Evolutionary conservation across 92 coral and sea anemone genomes (phyloP).

Genomic region (Nematostella vectensis): DNA sequence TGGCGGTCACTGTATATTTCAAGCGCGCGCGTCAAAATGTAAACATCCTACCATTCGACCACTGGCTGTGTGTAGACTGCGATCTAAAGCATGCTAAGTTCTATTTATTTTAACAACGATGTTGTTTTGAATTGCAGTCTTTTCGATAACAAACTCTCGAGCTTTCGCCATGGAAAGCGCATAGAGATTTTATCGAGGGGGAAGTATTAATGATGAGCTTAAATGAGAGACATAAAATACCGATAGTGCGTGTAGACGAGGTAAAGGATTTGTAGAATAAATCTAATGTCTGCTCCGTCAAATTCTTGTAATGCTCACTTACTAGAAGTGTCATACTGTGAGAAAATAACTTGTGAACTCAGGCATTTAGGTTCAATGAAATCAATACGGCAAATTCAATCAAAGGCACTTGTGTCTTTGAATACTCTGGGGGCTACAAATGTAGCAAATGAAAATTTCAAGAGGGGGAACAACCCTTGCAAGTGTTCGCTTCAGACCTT

Average conservation of each 20-base stretch:
- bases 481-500: not conserved
- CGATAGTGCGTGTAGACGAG: not conserved
- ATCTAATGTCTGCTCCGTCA: not conserved
- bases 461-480: not conserved
- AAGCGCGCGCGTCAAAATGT: too few species aligned
- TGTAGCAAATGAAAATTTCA: not conserved
- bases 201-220: not conserved
- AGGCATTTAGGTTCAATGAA: conserved; percentile 1
- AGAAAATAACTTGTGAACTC: not conserved
- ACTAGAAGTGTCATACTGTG: not conserved
- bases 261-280: too few species aligned
- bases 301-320: not conserved
- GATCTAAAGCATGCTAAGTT: too few species aligned
- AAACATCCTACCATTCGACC: too few species aligned
- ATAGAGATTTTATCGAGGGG: conserved; percentile 1
- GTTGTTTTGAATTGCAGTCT: not conserved
- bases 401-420: conserved; percentile 2
- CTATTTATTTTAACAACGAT: not conserved
- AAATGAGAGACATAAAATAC: not conserved
- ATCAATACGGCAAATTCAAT: conserved; percentile 1
- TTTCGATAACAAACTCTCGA: not conserved
- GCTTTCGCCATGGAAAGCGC: not conserved
- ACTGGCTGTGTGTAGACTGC: too few species aligned
- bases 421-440: not conserved
- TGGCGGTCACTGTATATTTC: too few species aligned